A percentile compares a stretch with the other conserved stretches of the same genome.
Conservation (phyloP, 2,797 vertebrate species). For the Lagocephalus sceleratus region DNA sequence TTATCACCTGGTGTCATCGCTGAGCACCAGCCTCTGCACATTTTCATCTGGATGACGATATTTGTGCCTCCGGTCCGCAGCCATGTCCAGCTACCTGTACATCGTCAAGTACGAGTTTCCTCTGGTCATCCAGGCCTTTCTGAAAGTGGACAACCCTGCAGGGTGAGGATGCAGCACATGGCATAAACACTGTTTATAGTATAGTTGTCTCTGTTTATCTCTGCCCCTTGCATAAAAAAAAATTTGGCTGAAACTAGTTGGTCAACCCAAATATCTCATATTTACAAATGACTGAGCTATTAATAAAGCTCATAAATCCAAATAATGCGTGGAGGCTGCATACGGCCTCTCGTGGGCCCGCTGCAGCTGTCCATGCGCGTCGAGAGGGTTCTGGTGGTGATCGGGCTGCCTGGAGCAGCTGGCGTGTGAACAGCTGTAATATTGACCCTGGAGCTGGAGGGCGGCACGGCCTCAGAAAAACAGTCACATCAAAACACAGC, state of each 20-base stretch:
- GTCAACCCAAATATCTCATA: too few relatives aligned
- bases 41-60: not conserved
- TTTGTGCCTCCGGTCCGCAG: slow-evolving; percentile 60
- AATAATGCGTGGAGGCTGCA: too few relatives aligned
- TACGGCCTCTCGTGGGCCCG: not conserved
- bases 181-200: not conserved
- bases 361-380: not conserved
- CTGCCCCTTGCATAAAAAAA: too few relatives aligned
- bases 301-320: too few relatives aligned
- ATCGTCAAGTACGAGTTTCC: slow-evolving; percentile 98
- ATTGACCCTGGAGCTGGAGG: slow-evolving; percentile 50
- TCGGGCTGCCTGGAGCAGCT: slow-evolving; percentile 47
- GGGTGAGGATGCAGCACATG: slow-evolving; percentile 75
- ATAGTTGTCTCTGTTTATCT: too few relatives aligned
- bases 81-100: slow-evolving; percentile 98
- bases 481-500: slow-evolving; percentile 54
- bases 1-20: not conserved
- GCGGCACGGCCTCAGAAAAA: slow-evolving; percentile 36
- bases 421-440: slow-evolving; percentile 57
- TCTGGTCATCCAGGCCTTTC: slow-evolving; percentile 94
- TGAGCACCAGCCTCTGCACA: not conserved
- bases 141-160: slow-evolving; percentile 83
- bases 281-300: too few relatives aligned
- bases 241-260: too few relatives aligned
- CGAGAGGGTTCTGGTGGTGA: slow-evolving; percentile 29